Base-by-base conservation (phyloP, 2,113 vertebrate species). In the Chaetorhynchus papuensis region DNA sequence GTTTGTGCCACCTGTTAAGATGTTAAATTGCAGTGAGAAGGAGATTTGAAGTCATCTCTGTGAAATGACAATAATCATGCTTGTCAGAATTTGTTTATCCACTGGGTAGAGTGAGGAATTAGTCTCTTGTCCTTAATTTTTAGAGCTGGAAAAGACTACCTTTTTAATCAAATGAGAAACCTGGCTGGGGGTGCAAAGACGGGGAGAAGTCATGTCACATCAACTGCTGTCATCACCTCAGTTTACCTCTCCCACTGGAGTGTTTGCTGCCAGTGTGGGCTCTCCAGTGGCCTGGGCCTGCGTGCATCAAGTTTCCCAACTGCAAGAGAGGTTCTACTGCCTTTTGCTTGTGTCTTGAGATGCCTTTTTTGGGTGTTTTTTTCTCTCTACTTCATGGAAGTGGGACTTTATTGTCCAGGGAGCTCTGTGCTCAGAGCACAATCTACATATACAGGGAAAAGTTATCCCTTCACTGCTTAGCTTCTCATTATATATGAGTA, bases 321-420 rank as follows among this genome's bases (percentile, higher is more conserved):
- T 50, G 33, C 1, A 16, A 54, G 53, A 56, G 22, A 56, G 13
- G 3, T 79, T 82, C 33, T 78, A 4, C 19, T 63, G 21, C 39
- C 11, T 56, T 47, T 81, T 30, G 4, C 10, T 54, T 94, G 23
- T 72, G 69, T 60, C 37, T 50, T 45, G 30, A 83, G 15, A 23
- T 63, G 26, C 5, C 10, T 39, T 37, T 54, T 33, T 15, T 13
- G 30, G 6, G 4, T 1, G 5, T 7, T 21, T 19, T 11, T 2
- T 0, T 0, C 12, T 15, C 23, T 31, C 11, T 11, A 1, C 27
- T 75, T 81, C 13, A 52, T 21, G 52, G 14, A 75, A 88, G 30
- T 35, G 22, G 15, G 41, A 64, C 50, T 84, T 87, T 4, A 12
- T 42, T 82, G 11, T 83, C 16, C 39, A 33, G 39, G 20, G 11